Percentiles rank a stretch among this genome's conserved stretches.
Conservation (phyloP, 2,113 vertebrate species). For the Clarias macrocephalus region DNA sequence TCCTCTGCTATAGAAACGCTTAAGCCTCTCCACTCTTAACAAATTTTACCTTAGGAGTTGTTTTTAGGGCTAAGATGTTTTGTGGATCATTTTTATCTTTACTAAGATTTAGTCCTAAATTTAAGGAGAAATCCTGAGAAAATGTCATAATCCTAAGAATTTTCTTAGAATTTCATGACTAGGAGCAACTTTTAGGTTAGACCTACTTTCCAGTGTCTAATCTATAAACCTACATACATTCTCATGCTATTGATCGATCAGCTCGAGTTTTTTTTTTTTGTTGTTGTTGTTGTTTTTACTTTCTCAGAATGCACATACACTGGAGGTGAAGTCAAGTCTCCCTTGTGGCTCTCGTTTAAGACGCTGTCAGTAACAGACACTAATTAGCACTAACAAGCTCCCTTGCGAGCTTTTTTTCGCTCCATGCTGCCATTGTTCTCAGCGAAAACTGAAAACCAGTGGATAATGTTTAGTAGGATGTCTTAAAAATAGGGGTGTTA, state of each 20-base stretch:
- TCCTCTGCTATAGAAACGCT: too few relatives aligned
- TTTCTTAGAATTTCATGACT: too few relatives aligned
- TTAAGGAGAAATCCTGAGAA: too few relatives aligned
- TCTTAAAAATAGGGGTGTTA: slow-evolving; percentile 24
- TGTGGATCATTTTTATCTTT: too few relatives aligned
- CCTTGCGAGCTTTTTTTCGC: neutral
- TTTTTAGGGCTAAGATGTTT: too few relatives aligned
- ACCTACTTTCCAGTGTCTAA: neutral
- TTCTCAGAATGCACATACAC: neutral
- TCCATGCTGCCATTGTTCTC: slow-evolving; percentile 25
- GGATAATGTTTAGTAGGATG: slow-evolving; percentile 31
- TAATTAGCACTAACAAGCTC: slow-evolving; percentile 67
- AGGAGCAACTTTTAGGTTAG: too few relatives aligned
- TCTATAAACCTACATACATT: neutral
- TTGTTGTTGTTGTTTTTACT: neutral
- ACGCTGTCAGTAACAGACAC: slow-evolving; percentile 58
- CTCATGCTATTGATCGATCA: neutral
- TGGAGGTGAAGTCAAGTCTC: neutral
- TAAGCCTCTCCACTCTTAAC: too few relatives aligned
- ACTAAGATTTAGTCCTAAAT: too few relatives aligned
- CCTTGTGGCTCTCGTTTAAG: slow-evolving; percentile 49
- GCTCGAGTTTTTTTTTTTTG: neutral
- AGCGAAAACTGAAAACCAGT: neutral
- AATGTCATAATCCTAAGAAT: too few relatives aligned
- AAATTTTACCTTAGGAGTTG: too few relatives aligned